Base-by-base conservation (phyloP, 2,113 vertebrate genomes). In the Propithecus coquereli region DNA sequence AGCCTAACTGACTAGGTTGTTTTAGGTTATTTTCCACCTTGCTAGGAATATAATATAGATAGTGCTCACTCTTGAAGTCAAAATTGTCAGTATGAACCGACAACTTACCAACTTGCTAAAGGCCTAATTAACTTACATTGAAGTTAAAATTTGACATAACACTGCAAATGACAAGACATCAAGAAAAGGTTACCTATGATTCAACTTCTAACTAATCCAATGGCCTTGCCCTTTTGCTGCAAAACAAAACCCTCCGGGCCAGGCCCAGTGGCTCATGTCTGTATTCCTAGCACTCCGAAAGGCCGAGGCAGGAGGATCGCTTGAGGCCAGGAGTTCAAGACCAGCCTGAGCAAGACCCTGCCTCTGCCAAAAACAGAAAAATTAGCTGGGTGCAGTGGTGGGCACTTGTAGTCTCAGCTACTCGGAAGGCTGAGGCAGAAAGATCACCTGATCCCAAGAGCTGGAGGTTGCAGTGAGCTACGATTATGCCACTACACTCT, bases 151-250 rank as follows among this genome's bases (percentile, higher is more conserved):
- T 71, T 52, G 65, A 85, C 37, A 1, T 37, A 91, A 84, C 40
- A 87, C 14, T 84, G 18, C 22, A 90, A 73, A 90, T 70, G 18
- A 88, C 20, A 87, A 73, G 20, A 66, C 7, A 47, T 10, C 77
- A 74, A 95, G n/a, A 87, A 90, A 96, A 87, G 2, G 13, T 66
- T 80, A 80, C 17, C 47, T 87, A 17, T 59, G 30, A 96, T 59
- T 7, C 13, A 91, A 59, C 52, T 54, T 54, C 5, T 54, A 94
- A 87, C 17, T 85, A 79, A 85, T n/a, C 37, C 10, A 94, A 71
- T 8, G 30, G 54, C 37, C 50, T 0, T 57, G 18, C 13, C 16
- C 4, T 76, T 93, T 77, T 1, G 13, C 2, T 91, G 37, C 45
- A 76, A 93, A 94, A 84, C 22, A 68, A 90, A n/a, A 81, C 40